phyloP scores from a whole-genome alignment of 2,888 invertebrate species.

The Crossocerus cetratus region DNA sequence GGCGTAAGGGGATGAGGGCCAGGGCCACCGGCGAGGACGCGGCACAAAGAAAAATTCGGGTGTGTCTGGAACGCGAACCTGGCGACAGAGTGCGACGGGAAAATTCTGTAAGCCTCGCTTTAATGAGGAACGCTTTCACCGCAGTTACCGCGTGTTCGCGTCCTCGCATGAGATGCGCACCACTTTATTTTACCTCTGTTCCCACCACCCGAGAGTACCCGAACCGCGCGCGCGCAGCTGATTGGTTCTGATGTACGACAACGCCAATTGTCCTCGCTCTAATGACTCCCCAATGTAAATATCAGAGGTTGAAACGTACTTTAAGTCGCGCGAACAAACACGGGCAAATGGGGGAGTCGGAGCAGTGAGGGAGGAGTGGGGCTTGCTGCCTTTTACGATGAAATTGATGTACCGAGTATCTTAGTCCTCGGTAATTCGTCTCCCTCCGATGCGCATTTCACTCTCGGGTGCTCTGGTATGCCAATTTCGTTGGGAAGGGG shows the following conservation, averaged over 20 bases:
- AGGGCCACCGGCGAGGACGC: slow-evolving; percentile 17
- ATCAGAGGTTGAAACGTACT: too few species aligned
- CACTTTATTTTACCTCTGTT: too few species aligned
- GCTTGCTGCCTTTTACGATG: slow-evolving; percentile 31
- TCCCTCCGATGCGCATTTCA: slow-evolving; percentile 33
- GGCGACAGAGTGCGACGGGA: slow-evolving; percentile 27
- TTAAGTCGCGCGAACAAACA: too few species aligned
- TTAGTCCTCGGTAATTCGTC: slow-evolving; percentile 24
- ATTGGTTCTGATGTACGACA: too few species aligned
- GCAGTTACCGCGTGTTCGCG: neutral
- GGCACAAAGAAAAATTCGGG: slow-evolving; percentile 59
- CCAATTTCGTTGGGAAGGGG: slow-evolving; percentile 28
- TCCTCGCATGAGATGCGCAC: too few species aligned
- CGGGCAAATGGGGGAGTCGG: too few species aligned
- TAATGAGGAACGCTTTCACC: slow-evolving; percentile 42
- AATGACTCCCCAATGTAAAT: too few species aligned
- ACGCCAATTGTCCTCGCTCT: too few species aligned
- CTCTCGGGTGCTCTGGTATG: slow-evolving; percentile 21
- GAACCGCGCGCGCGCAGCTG: too few species aligned
- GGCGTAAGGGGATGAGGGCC: slow-evolving; percentile 32
- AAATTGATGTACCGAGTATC: slow-evolving; percentile 36
- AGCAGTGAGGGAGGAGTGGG: neutral
- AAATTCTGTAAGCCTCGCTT: slow-evolving; percentile 47
- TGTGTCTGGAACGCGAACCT: slow-evolving; percentile 40
- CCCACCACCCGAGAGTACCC: too few species aligned